Evolutionary conservation across 1,140 invertebrate species (phyloP), one percentile per base, ranked within the genome.

Genomic region (Drosophila sucinea): DNA sequence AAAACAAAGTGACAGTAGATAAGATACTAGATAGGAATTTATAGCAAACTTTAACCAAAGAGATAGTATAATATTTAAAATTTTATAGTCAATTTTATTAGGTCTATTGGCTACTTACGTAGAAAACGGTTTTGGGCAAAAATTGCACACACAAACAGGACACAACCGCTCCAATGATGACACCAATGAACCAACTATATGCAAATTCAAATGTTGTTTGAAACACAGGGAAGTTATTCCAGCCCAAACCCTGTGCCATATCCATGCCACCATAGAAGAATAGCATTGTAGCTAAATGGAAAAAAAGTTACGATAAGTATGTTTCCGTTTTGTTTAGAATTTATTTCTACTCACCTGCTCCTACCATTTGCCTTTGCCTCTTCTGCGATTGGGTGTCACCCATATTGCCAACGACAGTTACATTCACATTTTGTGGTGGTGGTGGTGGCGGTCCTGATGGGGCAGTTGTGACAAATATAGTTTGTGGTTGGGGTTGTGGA

Each of bases 101-200:
- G 32, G 7, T 33, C 32, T 1, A 3, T 1, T 7, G 1, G 1
- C n/a, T 64, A 75, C 81, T 75, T 32, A 84, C 81, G 60, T 78
- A 67, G 58, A 73, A 66, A 8, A 30, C 3, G 25, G 33, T 67
- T 32, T 78, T 81, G 25, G 72, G 79, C 0, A 71, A 30, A 5
- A 65, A 38, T 5, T 38, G 47, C 3, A 70, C 35, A 6, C 63
- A 29, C 6, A 78, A 7, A 1, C 61, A 55, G 8, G 81, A 44
- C 6, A 79, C 30, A 47, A 79, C 2, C 7, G 69, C 67, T 63
- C 81, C 79, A 32, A 73, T 78, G 0, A 81, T 70, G 23, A 81
- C 65, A 4, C 79, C 81, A 55, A 79, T 70, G 11, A 77, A 84
- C 76, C 79, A 84, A 54, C 72, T 79, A 17, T 57, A 76, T 6